phyloP scores from a whole-genome alignment of 2,113 vertebrate genomes.

The Notechis scutatus region DNA sequence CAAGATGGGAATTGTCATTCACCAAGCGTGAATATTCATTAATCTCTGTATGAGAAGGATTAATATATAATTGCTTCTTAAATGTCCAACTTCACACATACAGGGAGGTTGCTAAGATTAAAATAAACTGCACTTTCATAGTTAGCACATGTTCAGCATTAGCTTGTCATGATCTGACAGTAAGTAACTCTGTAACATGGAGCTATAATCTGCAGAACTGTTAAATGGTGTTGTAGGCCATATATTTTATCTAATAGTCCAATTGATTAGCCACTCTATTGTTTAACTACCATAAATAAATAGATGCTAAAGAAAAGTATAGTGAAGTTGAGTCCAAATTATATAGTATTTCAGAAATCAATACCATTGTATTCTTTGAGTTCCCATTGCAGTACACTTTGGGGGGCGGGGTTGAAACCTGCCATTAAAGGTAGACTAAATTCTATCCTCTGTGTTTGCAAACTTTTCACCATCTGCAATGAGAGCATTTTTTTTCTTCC shows the following conservation, averaged over 20 bases:
- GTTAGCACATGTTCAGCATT: not conserved
- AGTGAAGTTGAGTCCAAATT: not conserved
- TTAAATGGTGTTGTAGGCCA: constrained; percentile 1
- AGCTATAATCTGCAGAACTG: constrained; percentile 20
- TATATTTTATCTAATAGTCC: constrained; percentile 4
- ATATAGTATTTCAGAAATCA: not conserved
- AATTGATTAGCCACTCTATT: not conserved
- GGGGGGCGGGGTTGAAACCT: not conserved
- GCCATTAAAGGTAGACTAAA: not conserved
- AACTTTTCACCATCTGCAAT: not conserved
- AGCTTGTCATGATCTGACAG: not conserved
- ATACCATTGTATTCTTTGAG: not conserved
- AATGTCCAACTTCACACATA: not conserved
- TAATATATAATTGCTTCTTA: constrained; percentile 15
- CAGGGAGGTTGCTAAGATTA: not conserved
- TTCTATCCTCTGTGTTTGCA: not conserved
- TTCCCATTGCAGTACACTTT: not conserved
- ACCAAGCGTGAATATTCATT: not conserved
- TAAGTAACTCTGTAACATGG: not conserved
- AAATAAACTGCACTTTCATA: constrained; percentile 35
- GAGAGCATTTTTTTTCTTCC: not conserved
- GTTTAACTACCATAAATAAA: not conserved
- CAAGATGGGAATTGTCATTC: constrained; percentile 3
- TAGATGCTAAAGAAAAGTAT: not conserved
- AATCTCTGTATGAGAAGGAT: not conserved